Percentiles rank a stretch among this genome's conserved stretches.
Conservation (phyloP, 2,797 vertebrate species). For the Cephalopachus bancanus region DNA sequence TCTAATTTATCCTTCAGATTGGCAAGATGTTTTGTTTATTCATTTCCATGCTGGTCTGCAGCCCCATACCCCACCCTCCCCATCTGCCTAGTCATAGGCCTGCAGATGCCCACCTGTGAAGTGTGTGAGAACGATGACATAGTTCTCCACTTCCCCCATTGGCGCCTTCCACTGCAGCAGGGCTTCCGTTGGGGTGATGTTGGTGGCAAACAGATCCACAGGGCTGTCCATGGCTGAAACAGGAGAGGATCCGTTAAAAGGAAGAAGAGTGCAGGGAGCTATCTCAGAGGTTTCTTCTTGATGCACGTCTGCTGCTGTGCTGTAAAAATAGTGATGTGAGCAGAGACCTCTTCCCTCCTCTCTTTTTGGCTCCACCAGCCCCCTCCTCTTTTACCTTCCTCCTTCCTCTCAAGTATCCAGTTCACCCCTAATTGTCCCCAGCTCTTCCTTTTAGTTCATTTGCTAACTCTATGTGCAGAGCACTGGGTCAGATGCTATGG, state of each 20-base stretch:
- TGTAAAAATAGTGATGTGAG: neutral
- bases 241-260: conserved; percentile 26
- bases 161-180: conserved; percentile 95
- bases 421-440: neutral
- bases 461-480: neutral
- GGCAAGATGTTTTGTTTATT: neutral
- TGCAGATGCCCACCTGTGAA: conserved; percentile 89
- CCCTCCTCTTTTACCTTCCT: neutral
- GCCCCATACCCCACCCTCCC: too few relatives aligned
- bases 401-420: neutral
- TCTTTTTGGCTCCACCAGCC: neutral
- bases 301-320: accelerated
- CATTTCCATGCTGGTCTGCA: neutral
- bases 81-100: neutral
- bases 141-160: conserved; percentile 94
- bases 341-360: neutral
- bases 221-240: conserved; percentile 96
- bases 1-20: neutral
- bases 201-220: conserved; percentile 92
- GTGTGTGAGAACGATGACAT: conserved; percentile 93
- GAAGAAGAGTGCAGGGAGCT: neutral
- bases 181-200: conserved; percentile 95
- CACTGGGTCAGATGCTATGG: neutral
- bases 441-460: neutral
- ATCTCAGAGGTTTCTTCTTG: neutral